Base-by-base conservation (phyloP, 2,888 invertebrate species). In the Sthenelais limicola region DNA sequence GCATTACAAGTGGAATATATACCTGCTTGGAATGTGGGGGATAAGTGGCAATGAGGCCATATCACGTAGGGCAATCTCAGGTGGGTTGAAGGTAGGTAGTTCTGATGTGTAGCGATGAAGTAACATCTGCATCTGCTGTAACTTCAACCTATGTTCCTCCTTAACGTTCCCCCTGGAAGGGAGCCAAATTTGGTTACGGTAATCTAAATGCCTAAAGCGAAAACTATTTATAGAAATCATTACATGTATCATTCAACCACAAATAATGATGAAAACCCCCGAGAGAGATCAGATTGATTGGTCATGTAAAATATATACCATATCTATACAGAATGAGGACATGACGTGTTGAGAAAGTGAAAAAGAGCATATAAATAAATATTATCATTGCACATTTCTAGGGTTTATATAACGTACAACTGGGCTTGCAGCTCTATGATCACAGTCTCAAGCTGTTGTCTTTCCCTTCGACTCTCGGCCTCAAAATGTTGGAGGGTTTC, bases 371-470 rank as follows among this genome's bases (percentile, higher is more conserved):
- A n/a, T n/a, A n/a, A n/a, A n/a, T n/a, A n/a, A n/a, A n/a, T n/a
- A n/a, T n/a, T n/a, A n/a, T n/a, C n/a, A n/a, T n/a, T n/a, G n/a
- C n/a, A n/a, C n/a, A n/a, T n/a, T n/a, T n/a, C n/a, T n/a, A n/a
- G n/a, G n/a, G n/a, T n/a, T n/a, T n/a, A n/a, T n/a, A n/a, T n/a
- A 33, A 75, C 80, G 78, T 72, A 82, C 82, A 82, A 72, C 51
- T 80, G 80, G 30, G 73, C 75, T 47, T 82, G 82, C 9, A 82
- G 74, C 47, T 82, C 81, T n/a, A 82, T 73, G n/a, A 82, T 73
- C 38, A 81, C 79, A 33, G 72, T 62, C 71, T 80, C 80, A 43
- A 80, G 75, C 67, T 80, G 79, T 5, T 71, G 74, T 15, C 79
- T 52, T 66, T 80, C 80, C 15, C 73, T 49, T 47, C 73, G 75